Base-by-base conservation (phyloP, 1,140 invertebrate species). In the Copidosoma floridanum region DNA sequence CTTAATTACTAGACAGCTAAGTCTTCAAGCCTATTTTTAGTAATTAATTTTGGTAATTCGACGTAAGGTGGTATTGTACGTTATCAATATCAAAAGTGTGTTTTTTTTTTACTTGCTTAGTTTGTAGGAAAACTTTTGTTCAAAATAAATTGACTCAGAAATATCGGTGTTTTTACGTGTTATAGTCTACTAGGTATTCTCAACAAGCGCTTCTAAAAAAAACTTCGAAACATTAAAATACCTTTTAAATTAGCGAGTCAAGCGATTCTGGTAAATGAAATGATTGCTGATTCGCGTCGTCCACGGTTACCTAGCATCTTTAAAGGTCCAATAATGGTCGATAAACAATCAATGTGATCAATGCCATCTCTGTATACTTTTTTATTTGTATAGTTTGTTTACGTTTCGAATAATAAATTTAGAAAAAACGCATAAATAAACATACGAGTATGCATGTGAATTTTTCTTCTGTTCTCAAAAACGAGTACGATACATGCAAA, bases 51-150 rank as follows among this genome's bases (percentile, higher is more conserved):
- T n/a, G n/a, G n/a, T n/a, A n/a, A n/a, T n/a, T n/a, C n/a, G n/a
- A n/a, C n/a, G n/a, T n/a, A n/a, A n/a, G n/a, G n/a, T n/a, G n/a
- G n/a, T n/a, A n/a, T n/a, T n/a, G n/a, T n/a, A n/a, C n/a, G n/a
- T n/a, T n/a, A n/a, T n/a, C n/a, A n/a, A n/a, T n/a, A n/a, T n/a
- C n/a, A n/a, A n/a, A 26, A 4, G 18, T 4, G 12, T 47, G 40
- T 54, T 27, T 60, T 54, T 60, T 60, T 60, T 60, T 60, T 60
- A 60, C 51, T 47, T 59, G 20, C 35, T 54, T 47, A 60, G 46
- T 60, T 59, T 48, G 41, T 29, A 54, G 51, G 47, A 46, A n/a
- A 27, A 41, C 37, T 53, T 59, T 60, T 40, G 38, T 54, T 60
- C n/a, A 47, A 24, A 53, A 54, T n/a, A 53, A 54, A 14, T n/a